Base-by-base conservation (phyloP, 2,888 invertebrate species). In the Subacronicta megacephala region DNA sequence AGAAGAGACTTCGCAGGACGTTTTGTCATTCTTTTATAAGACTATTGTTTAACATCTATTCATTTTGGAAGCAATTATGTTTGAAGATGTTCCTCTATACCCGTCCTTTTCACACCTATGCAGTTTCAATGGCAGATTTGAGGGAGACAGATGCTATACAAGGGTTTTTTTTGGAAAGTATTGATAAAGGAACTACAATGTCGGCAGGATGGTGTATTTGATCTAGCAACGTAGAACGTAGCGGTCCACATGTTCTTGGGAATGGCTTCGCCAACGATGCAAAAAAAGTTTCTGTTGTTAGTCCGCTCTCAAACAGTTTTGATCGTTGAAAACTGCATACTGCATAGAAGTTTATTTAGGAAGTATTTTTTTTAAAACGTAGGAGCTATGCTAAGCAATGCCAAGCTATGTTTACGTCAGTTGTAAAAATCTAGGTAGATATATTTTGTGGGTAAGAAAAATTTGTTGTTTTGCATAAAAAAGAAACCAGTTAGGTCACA, bases 211-310 rank as follows among this genome's bases (percentile, higher is more conserved):
- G 90, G 92, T 90, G 90, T 93, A 89, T 93, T 93, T 93, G 92
- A 93, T 90, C 93, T 92, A 90, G 89, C 90, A 87, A 90, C 92
- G 90, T 91, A 92, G 93, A 87, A 90, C 92, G 90, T 91, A 92
- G 93, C 92, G 90, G 89, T 90, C 90, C 93, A 93, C 90, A 92
- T 93, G 93, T 90, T 94, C 92, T 88, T 88, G 90, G 90, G 92
- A 93, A 93, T 90, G 80, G 90, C 91, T 88, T 90, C 79, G 89
- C 87, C 85, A 89, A 87, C 84, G 85, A 89, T 93, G 93, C 93
- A 91, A 91, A 94, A 93, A 92, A 93, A 94, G 92, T 86, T 75
- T 86, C 80, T 83, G 66, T 75, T 80, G 69, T 80, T 83, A 63
- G 78, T 65, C 36, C 47, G 47, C 59, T 78, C 56, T 35, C 51